A percentile compares a stretch with the other conserved stretches of the same genome.
Evolutionary conservation across 2,113 vertebrate genomes (phyloP).

Genomic region (Balaenoptera acutorostrata): DNA sequence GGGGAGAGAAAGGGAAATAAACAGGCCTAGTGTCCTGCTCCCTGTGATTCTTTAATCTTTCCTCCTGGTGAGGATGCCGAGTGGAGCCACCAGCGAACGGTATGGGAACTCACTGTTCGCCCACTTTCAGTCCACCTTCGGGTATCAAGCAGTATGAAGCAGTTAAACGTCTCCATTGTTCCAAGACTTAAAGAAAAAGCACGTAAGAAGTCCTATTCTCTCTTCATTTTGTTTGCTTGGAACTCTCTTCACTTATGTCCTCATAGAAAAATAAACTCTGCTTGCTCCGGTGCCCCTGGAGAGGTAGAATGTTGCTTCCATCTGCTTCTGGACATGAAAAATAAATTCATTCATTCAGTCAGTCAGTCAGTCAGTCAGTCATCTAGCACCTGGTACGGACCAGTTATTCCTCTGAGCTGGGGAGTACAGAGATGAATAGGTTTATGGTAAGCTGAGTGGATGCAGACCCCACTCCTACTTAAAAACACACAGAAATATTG

Average conservation of each 20-base stretch:
- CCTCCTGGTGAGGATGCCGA: conserved; percentile 89
- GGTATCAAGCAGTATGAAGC: conserved; percentile 87
- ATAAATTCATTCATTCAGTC: background rate
- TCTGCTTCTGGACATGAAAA: background rate
- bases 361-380: background rate
- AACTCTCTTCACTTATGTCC: conserved; percentile 43
- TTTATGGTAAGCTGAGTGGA: background rate
- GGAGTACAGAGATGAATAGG: background rate
- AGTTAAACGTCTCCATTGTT: conserved; percentile 88
- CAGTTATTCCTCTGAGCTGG: background rate
- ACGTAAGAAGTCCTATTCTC: conserved; percentile 49
- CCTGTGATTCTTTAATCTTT: conserved; percentile 82
- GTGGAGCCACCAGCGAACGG: conserved; percentile 91
- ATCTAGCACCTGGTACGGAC: background rate
- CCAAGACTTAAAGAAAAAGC: conserved; percentile 54
- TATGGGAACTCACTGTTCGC: conserved; percentile 84
- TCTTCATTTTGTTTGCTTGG: conserved; percentile 37
- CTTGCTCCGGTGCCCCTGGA: background rate
- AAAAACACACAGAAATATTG: background rate
- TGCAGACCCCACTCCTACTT: background rate
- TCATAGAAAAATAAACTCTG: background rate
- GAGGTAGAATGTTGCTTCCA: background rate
- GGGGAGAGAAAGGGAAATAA: conserved; percentile 75
- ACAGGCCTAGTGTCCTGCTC: conserved; percentile 77
- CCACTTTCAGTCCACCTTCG: conserved; percentile 82